Conservation (phyloP, 37 sponge, comb jelly and placozoan species). For the Chondrosia reniformis region DNA sequence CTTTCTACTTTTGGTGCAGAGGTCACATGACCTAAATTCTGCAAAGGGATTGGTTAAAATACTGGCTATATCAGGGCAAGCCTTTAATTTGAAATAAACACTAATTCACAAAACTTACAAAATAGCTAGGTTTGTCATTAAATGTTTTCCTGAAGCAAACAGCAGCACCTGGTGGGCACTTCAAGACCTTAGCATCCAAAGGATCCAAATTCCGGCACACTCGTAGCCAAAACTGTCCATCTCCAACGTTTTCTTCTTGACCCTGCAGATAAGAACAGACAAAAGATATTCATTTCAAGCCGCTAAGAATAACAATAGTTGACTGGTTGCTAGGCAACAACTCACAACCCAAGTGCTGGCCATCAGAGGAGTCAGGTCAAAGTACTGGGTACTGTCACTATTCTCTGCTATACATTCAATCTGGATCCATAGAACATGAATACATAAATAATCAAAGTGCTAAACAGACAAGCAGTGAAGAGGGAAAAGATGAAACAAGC, state of each 20-base stretch:
- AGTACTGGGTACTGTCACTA: not conserved
- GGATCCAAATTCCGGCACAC: slow-evolving; percentile 68
- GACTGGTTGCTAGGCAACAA: too few relatives aligned
- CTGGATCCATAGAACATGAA: not conserved
- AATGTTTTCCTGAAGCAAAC: slow-evolving; percentile 33
- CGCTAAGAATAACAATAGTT: not conserved
- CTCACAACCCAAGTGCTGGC: not conserved
- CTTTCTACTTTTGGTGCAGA: slow-evolving; percentile 1
- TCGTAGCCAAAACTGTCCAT: slow-evolving; percentile 12
- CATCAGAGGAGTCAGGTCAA: not conserved
- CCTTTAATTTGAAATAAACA: not conserved
- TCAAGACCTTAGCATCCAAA: slow-evolving; percentile 8
- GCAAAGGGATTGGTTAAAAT: not conserved
- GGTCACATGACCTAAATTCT: slow-evolving; percentile 53
- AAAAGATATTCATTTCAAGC: not conserved
- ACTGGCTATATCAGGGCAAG: not conserved
- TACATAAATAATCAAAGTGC: too few relatives aligned
- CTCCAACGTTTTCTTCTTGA: not conserved
- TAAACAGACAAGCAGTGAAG: too few relatives aligned
- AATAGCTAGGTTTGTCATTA: not conserved
- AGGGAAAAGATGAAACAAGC: too few relatives aligned
- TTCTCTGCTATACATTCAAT: not conserved
- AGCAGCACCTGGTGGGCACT: slow-evolving; percentile 49
- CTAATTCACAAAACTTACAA: not conserved
- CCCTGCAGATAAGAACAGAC: not conserved